These are phyloP conservation scores for Bettongia penicillata DNA, from an alignment of 2,113 vertebrate genomes.

Conservation along the genomic window DNA sequence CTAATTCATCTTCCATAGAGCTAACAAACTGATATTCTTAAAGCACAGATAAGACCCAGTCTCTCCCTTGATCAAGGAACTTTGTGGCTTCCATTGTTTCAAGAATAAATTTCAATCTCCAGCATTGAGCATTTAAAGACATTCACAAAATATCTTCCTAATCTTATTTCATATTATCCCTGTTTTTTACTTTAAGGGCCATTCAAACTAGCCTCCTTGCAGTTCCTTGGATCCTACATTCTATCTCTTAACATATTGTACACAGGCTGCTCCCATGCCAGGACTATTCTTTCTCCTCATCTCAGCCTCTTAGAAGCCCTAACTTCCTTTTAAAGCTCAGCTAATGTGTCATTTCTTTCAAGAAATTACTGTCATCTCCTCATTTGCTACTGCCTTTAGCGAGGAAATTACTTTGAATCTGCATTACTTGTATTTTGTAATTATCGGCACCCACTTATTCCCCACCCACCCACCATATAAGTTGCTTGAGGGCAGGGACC, in stretches of 20 bases:
- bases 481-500: not conserved
- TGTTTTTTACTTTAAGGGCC: not conserved
- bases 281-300: not conserved
- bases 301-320: not conserved
- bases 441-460: not conserved
- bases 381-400: not conserved
- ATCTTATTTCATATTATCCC: not conserved
- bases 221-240: not conserved
- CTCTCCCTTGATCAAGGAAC: not conserved
- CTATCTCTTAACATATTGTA: not conserved
- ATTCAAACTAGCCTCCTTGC: not conserved
- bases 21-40: not conserved
- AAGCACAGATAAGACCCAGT: not conserved
- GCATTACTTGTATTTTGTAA: not conserved
- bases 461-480: not conserved
- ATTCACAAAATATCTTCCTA: not conserved
- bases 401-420: not conserved
- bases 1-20: too few species aligned
- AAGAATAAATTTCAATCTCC: not conserved
- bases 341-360: not conserved
- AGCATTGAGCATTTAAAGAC: not conserved
- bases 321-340: not conserved
- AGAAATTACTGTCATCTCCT: not conserved
- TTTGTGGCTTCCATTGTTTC: not conserved
- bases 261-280: not conserved